Evolutionary conservation across 2,888 invertebrate species (phyloP).

Genomic region (Cataglyphis rosenhaueri): DNA sequence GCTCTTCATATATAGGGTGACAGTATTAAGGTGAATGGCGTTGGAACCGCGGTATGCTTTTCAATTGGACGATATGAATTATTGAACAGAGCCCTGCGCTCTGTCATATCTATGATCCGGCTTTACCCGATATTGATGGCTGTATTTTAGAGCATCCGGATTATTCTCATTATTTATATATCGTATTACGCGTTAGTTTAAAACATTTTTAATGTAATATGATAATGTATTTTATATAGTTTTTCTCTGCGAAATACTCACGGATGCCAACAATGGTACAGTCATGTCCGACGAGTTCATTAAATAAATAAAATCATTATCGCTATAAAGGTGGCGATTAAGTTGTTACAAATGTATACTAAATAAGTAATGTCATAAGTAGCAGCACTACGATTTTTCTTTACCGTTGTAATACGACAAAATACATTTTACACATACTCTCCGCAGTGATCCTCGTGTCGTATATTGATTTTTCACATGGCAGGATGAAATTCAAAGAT

Average conservation of each 20-base stretch:
- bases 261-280: neutral
- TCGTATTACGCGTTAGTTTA: conserved; percentile 16
- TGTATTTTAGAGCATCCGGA: conserved; percentile 64
- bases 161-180: conserved; percentile 58
- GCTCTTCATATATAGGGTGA: conserved; percentile 42
- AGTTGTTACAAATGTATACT: neutral
- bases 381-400: neutral
- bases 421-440: conserved; percentile 21
- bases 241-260: conserved; percentile 2
- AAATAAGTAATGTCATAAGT: conserved; percentile 9
- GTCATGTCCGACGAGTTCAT: neutral
- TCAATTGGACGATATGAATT: conserved; percentile 72
- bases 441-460: neutral
- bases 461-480: neutral
- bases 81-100: conserved; percentile 66
- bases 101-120: conserved; percentile 65
- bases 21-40: conserved; percentile 56
- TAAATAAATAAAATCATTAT: conserved; percentile 26
- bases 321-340: neutral
- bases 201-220: neutral
- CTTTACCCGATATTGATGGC: conserved; percentile 67
- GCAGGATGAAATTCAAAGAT: conserved; percentile 3
- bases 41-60: conserved; percentile 63
- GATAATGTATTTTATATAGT: conserved; percentile 37
- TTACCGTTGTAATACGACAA: neutral